Evolutionary conservation across 30 jellyfish, hydroid and myxozoan species (phyloP), one percentile per base, ranked within the genome.

Genomic region (Mastigias papua): DNA sequence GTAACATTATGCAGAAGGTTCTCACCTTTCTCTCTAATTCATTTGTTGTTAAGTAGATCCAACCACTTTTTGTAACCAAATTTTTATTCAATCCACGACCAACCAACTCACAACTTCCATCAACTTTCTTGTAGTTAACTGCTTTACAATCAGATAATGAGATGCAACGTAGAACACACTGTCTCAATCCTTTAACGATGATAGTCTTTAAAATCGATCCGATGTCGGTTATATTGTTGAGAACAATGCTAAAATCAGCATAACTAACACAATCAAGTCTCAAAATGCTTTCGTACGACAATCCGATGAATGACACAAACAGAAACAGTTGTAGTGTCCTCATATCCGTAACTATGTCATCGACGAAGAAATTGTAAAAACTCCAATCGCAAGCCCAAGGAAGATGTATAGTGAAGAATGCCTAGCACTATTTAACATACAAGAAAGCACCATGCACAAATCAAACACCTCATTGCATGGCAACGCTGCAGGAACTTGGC

Each of bases 31-130:
- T 23, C 17, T 51, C 49, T n/a, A 22, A 6, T 27, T 46, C 29
- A 75, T 75, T 46, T 17, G 73, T 75, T 26, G 86, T 49, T 51
- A 75, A n/a, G 25, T 75, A 75, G 10, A 65, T 32, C 86, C 86
- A 75, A 21, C 75, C 86, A 48, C 51, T 26, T 15, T 48, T 75
- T 49, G 27, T 27, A 34, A n/a, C 51, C 61, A 75, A 28, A 49
- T 75, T 49, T 35, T 29, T 32, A 23, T 51, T 75, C 33, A 75
- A 75, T n/a, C 48, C 46, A 0, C 73, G 72, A 21, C 73, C 86
- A n/a, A 75, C 54, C 48, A 75, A 46, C 48, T 75, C 74, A 49
- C 86, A 75, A 9, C 28, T 75, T 20, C 86, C 86, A 28, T 22
- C 54, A 48, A 33, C 2, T 8, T 54, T 22, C 49, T 75, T 29